Conservation (phyloP, 2,888 invertebrate genomes). For the Andrena chrysosceles region DNA sequence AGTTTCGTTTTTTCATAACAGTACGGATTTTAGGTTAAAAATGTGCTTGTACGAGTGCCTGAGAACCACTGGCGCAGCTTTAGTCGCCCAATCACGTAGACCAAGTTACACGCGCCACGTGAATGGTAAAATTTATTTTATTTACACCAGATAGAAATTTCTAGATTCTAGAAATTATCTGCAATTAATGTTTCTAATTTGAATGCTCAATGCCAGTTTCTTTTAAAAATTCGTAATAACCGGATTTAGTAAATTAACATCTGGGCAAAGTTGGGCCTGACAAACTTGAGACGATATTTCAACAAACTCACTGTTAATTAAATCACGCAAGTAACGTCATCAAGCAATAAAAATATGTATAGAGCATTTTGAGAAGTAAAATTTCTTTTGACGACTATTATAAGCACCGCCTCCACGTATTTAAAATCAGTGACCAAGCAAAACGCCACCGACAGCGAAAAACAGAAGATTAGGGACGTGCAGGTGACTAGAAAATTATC, state of each 20-base stretch:
- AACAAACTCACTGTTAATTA: too few relatives aligned
- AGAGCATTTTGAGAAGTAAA: too few relatives aligned
- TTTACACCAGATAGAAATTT: neutral
- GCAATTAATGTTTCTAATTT: too few relatives aligned
- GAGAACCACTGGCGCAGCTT: conserved; percentile 41
- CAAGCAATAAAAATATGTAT: too few relatives aligned
- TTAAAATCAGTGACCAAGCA: neutral
- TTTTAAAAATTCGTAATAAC: too few relatives aligned
- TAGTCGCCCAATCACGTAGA: conserved; percentile 33
- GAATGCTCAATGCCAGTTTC: too few relatives aligned
- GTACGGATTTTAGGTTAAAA: neutral
- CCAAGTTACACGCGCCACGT: neutral
- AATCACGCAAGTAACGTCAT: too few relatives aligned
- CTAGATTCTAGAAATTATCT: neutral
- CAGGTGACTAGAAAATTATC: neutral
- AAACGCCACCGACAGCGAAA: neutral
- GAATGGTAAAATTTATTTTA: neutral
- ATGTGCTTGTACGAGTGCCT: neutral
- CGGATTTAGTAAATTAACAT: too few relatives aligned
- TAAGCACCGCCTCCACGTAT: neutral
- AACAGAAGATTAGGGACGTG: neutral
- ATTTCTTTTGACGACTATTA: too few relatives aligned
- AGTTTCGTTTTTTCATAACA: neutral
- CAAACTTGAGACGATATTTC: too few relatives aligned
- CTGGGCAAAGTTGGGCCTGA: too few relatives aligned